Evolutionary conservation across 2,797 vertebrate genomes (phyloP).

Genomic region (Falco novaeseelandiae): DNA sequence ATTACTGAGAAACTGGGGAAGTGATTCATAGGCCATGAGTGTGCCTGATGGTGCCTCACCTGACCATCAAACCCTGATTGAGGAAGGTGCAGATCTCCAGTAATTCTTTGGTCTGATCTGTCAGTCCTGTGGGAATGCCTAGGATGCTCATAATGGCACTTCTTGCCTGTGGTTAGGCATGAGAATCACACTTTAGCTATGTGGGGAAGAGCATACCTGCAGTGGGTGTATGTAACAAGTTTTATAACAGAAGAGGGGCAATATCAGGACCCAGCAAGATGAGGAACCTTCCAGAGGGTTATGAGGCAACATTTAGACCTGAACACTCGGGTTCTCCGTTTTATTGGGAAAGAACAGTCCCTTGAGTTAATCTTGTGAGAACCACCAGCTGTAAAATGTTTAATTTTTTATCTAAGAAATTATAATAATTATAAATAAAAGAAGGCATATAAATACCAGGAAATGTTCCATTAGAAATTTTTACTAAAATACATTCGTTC

Average conservation of each 20-base stretch:
- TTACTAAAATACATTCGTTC: not conserved
- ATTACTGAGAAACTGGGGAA: not conserved
- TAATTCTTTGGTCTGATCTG: not conserved
- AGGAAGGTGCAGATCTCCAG: accelerated
- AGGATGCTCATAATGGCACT: not conserved
- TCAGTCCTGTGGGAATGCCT: not conserved
- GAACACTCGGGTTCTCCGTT: not conserved
- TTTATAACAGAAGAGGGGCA: not conserved
- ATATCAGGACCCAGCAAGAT: not conserved
- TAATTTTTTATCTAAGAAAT: not conserved
- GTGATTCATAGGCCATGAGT: not conserved
- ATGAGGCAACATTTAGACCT: not conserved
- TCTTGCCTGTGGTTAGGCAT: not conserved
- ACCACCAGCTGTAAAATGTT: not conserved
- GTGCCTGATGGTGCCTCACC: accelerated
- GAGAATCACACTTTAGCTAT: not conserved
- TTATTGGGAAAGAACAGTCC: not conserved
- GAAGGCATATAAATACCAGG: not conserved
- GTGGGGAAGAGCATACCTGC: not conserved
- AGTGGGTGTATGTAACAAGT: not conserved
- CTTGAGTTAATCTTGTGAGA: not conserved
- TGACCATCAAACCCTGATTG: not conserved
- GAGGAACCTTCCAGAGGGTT: not conserved
- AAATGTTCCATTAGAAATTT: not conserved
- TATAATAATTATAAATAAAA: not conserved